Evolutionary conservation across 2,888 invertebrate genomes (phyloP), one percentile per base, ranked within the genome.

Genomic region (Orchestes rusci): DNA sequence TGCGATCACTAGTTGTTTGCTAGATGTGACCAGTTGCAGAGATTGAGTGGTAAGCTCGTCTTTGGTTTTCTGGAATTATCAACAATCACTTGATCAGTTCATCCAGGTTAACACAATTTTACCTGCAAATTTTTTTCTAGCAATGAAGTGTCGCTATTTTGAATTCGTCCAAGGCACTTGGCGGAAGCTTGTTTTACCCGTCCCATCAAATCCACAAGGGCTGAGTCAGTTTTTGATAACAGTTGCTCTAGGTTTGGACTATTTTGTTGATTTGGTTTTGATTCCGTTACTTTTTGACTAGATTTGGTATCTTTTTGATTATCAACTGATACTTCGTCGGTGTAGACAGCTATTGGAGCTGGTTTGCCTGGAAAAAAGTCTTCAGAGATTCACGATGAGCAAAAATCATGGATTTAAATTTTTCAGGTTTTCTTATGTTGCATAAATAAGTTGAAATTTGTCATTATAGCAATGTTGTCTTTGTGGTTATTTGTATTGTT

Each of bases 21-120:
- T 88, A 8, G 88, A 82, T 0, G 86, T 85, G 40, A 90, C 90
- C 59, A 91, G 75, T 29, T 84, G 79, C 51, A 89, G 75, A 0
- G 88, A 84, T 63, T 89, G 86, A 1, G 81, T 75, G 1, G 87
- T 85, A 50, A 91, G 69, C 63, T 84, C 82, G 57, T 86, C 85
- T 63, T 85, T 82, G 1, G 84, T 82, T 31, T 75, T 73, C 79
- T 80, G 63, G 3, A 62, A 41, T 18, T 17, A 16, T 16, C 28
- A 17, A 23, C 13, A 5, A 27, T 31, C 12, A 31, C 13, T n/a
- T n/a, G n/a, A n/a, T n/a, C n/a, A n/a, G n/a, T n/a, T n/a, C n/a
- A n/a, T n/a, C n/a, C n/a, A n/a, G 23, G 7, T 10, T 10, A 10
- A 7, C 23, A 23, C 10, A 7, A 23, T 7, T 10, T 23, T 30